Evolutionary conservation across 1,140 invertebrate genomes (phyloP).

Genomic region (Parapsyche elsis): DNA sequence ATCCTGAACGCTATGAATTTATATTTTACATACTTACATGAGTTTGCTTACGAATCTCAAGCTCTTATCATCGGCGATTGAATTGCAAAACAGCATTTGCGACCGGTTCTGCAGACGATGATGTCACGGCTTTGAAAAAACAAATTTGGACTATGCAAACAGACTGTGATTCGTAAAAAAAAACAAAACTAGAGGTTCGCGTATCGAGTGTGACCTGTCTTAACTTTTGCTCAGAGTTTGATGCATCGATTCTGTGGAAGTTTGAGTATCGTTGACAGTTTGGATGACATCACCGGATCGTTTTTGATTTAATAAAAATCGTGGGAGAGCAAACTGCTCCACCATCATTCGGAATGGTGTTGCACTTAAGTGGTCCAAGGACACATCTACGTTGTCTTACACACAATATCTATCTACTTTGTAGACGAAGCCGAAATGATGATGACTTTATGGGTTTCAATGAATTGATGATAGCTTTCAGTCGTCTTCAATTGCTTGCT

Average conservation of each 20-base stretch:
- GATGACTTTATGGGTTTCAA: background rate
- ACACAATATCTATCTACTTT: no score
- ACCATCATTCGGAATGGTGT: background rate
- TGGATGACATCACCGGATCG: background rate
- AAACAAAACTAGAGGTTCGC: no score
- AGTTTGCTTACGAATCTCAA: no score
- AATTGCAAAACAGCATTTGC: constrained; percentile 1
- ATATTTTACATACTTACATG: no score
- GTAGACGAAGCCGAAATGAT: background rate
- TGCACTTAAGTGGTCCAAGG: background rate
- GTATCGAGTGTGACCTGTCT: no score
- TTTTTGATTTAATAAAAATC: constrained; percentile 4
- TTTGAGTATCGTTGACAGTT: no score
- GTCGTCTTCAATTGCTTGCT: background rate
- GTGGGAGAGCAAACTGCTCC: background rate
- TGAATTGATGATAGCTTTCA: background rate
- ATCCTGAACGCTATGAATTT: no score
- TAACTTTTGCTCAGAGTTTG: no score
- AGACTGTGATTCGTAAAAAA: no score
- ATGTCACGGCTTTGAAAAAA: background rate
- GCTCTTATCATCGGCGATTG: background rate
- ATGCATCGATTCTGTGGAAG: no score
- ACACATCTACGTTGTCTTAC: background rate
- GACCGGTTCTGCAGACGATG: constrained; percentile 1
- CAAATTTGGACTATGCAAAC: no score